A percentile compares a stretch with the other conserved stretches of the same genome.
Conservation (phyloP, 2,888 invertebrate genomes). For the Drosophila paramelanica region DNA sequence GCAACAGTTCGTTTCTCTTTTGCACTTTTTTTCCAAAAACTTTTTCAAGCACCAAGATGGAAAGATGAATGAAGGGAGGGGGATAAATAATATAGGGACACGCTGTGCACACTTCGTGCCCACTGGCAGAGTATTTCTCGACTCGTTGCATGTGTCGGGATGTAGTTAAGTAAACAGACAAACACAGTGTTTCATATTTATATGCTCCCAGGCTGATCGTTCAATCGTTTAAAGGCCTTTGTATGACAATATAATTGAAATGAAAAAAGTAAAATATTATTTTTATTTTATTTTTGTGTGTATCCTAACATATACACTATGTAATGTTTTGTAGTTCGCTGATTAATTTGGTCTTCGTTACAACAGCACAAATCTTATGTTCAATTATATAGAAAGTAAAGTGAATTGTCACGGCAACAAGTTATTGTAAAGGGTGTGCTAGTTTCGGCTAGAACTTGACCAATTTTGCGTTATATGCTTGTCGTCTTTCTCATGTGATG, state of each 20-base stretch:
- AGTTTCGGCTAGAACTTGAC: conserved; percentile 1
- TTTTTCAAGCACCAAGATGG: background rate
- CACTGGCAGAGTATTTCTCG: conserved; percentile 42
- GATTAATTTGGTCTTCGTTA: too few relatives aligned
- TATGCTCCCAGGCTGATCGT: conserved; percentile 26
- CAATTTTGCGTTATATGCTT: conserved; percentile 1
- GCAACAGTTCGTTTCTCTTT: conserved; percentile 25
- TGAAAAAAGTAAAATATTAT: conserved; percentile 15
- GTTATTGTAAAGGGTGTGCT: conserved; percentile 19
- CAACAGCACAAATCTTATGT: too few relatives aligned
- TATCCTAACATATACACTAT: background rate
- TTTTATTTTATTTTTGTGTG: background rate
- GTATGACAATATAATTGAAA: conserved; percentile 61
- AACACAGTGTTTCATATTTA: conserved; percentile 66
- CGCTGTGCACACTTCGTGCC: conserved; percentile 31
- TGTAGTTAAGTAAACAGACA: conserved; percentile 24
- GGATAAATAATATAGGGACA: conserved; percentile 15
- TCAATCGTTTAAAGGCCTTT: conserved; percentile 42
- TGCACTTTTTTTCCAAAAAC: conserved; percentile 16
- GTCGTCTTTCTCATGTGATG: conserved; percentile 31
- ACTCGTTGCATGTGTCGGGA: conserved; percentile 39
- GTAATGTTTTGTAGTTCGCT: background rate
- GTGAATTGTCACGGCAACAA: background rate
- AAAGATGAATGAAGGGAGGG: background rate
- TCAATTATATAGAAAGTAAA: too few relatives aligned